Percentiles rank a stretch among this genome's conserved stretches.
Conservation (phyloP, 2,888 invertebrate genomes). For the Baccha elongata region DNA sequence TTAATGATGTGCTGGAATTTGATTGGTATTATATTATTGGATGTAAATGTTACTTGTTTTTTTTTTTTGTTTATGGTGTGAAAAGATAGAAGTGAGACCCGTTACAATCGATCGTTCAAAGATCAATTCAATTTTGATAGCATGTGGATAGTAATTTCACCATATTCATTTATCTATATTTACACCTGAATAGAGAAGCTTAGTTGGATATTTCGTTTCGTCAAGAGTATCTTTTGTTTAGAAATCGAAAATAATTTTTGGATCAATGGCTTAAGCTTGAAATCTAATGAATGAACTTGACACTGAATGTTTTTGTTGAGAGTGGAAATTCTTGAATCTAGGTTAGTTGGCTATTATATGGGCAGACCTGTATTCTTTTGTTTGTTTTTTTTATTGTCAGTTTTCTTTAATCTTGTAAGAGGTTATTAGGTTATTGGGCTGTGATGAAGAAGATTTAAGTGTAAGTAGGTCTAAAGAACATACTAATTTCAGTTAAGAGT, state of each 20-base stretch:
- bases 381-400: too few species aligned
- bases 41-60: background rate
- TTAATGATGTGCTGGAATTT: constrained; percentile 22
- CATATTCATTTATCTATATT: constrained; percentile 10
- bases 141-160: background rate
- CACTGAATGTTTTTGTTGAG: background rate
- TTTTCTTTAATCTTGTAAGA: too few species aligned
- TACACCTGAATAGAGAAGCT: background rate
- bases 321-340: background rate
- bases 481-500: too few species aligned
- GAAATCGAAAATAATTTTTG: background rate
- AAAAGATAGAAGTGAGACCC: background rate
- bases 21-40: background rate
- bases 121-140: background rate
- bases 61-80: constrained; percentile 1
- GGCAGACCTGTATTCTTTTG: too few species aligned
- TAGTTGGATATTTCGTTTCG: background rate
- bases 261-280: background rate
- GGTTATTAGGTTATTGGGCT: too few species aligned
- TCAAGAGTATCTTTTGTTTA: background rate
- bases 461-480: too few species aligned
- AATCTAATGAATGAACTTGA: background rate
- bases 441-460: too few species aligned
- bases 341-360: constrained; percentile 3
- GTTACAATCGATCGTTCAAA: constrained; percentile 9